Base-by-base conservation (phyloP, 2,888 invertebrate genomes). In the Perizoma affinitatum region DNA sequence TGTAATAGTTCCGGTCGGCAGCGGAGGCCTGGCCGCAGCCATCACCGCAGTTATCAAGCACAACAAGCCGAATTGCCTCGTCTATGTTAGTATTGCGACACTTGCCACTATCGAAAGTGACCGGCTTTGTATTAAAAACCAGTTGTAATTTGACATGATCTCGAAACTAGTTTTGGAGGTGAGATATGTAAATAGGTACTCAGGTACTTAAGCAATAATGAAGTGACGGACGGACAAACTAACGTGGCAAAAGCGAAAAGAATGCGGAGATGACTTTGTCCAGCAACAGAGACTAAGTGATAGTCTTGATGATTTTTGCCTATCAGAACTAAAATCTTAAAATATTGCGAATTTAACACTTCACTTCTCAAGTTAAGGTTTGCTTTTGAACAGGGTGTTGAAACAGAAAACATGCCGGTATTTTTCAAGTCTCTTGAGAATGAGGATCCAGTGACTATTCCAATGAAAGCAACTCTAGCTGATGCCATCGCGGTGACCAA, bases 1-100 rank as follows among this genome's bases (percentile, higher is more conserved):
- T 0, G 93, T 98, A 42, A 92, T 99, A 5, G 95, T 98, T 22
- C 98, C 98, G 0, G 96, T 98, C 0, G 98, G 98, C 2, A 97
- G 97, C 10, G 98, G 96, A 7, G 98, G 98, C 0, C 92, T 98
- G 5, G 95, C 97, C 48, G 98, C 98, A 0, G 98, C 98, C 0
- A 92, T 97, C 9, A 96, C 97, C 1, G 93, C 96, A 0, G 98
- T 98, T 9, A 93, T 98, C 48, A 99, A 98, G 84, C 95, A 95
- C 0, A 80, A 96, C 6, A 95, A 96, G 67, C 98, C 98, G 0
- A 89, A 93, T 46, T 95, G 97, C 11, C 94, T 96, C 78, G 94
- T 98, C 62, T 97, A 98, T 78, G 98, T 98, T 86, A 94, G 96
- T 93, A 62, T 59, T n/a, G 36, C 33, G 33, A 51, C 35, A 9